These are phyloP conservation scores for Esox niger DNA, from an alignment of 2,113 vertebrate genomes.

Conservation along the genomic window DNA sequence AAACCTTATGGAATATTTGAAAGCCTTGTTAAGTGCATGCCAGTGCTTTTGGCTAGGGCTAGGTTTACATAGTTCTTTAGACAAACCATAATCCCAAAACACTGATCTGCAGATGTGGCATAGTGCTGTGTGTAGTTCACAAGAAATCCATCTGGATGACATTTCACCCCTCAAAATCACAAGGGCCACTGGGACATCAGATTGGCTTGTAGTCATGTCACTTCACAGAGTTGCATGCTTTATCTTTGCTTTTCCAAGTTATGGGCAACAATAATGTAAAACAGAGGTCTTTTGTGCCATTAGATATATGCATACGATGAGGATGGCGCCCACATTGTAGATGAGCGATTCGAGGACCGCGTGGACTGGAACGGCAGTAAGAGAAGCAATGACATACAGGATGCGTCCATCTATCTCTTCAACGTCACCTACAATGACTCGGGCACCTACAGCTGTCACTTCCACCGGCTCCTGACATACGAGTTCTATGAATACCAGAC, in stretches of 20 bases:
- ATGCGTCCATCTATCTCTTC: conserved; percentile 80
- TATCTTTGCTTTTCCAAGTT: neutral
- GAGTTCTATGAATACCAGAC: conserved; percentile 66
- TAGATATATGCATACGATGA: conserved; percentile 81
- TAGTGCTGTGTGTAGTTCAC: conserved; percentile 2
- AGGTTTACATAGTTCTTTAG: conserved; percentile 15
- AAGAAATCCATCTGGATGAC: conserved; percentile 25
- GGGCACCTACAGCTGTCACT: conserved; percentile 80
- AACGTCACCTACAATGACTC: conserved; percentile 85
- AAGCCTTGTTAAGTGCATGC: neutral
- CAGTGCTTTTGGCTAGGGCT: no score
- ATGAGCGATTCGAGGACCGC: conserved; percentile 69
- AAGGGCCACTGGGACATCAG: conserved; percentile 13
- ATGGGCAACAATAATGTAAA: neutral
- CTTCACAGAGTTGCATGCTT: neutral
- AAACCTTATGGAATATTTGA: neutral
- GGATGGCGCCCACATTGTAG: conserved; percentile 44
- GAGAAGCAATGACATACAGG: conserved; percentile 80
- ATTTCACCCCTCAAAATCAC: conserved; percentile 30
- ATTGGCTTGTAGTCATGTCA: neutral
- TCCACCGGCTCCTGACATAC: conserved; percentile 79
- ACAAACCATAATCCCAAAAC: neutral
- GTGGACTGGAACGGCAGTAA: conserved; percentile 83
- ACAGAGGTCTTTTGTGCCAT: neutral
- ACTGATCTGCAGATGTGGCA: neutral